Percentiles rank a stretch among this genome's conserved stretches.
These are phyloP conservation scores for Rhimphoctona megacephalus DNA, from an alignment of 2,888 invertebrate genomes.

Conservation along the genomic window DNA sequence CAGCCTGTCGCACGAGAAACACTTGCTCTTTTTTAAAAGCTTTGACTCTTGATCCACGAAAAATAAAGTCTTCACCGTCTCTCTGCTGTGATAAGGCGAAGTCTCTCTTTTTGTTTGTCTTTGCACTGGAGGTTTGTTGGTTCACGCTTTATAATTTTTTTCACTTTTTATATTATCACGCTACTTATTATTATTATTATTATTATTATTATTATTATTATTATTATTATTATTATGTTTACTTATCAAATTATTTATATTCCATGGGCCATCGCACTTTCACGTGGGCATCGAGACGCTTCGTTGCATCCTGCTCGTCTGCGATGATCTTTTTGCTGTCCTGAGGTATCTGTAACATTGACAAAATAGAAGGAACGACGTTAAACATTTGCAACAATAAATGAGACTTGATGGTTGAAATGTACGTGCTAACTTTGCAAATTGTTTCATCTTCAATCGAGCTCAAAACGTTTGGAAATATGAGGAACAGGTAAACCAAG, in stretches of 20 bases:
- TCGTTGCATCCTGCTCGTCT: conserved; percentile 68
- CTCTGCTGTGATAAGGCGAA: conserved; percentile 29
- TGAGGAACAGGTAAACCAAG: conserved; percentile 7
- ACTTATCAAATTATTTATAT: conserved; percentile 50
- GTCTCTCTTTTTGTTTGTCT: conserved; percentile 62
- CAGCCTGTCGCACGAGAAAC: conserved; percentile 49
- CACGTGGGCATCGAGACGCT: conserved; percentile 70
- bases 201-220: not conserved
- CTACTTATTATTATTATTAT: conserved; percentile 8
- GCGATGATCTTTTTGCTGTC: conserved; percentile 57
- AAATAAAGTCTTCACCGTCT: conserved; percentile 61
- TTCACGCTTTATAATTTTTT: conserved; percentile 48
- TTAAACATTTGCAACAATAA: not conserved
- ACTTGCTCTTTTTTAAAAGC: conserved; percentile 13
- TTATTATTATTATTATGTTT: conserved; percentile 5
- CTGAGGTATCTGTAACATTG: conserved; percentile 78
- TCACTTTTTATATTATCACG: conserved; percentile 41
- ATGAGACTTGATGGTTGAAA: not conserved
- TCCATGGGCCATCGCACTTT: conserved; percentile 71
- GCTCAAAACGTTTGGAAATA: not conserved
- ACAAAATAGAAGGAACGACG: conserved; percentile 9
- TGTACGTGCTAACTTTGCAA: not conserved
- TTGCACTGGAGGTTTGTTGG: conserved; percentile 67
- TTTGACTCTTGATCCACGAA: conserved; percentile 38
- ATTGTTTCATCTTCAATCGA: not conserved